Base-by-base conservation (phyloP, 1,140 invertebrate species). In the Anoplophora glabripennis region DNA sequence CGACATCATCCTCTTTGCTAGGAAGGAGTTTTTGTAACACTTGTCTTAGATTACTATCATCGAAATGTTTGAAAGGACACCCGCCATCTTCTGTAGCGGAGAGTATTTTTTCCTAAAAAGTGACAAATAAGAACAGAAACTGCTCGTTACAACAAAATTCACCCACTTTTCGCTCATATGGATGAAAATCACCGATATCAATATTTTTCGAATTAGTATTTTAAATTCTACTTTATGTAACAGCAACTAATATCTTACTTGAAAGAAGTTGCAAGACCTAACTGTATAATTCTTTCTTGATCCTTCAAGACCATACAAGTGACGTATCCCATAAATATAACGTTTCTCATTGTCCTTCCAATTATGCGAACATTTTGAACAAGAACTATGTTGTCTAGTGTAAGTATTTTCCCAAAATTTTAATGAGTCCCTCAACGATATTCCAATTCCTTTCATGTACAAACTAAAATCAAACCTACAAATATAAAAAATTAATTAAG, bases 241-340 rank as follows among this genome's bases (percentile, higher is more conserved):
- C n/a, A n/a, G n/a, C n/a, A n/a, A n/a, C n/a, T n/a, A 48, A 57
- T 38, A 36, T n/a, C 18, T 54, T 42, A 66, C 64, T 44, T 66
- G 57, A 18, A 63, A 35, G 57, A 54, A 42, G 12, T 33, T 17
- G 53, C 64, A 66, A 36, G 61, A 57, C 37, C 53, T 53, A 8
- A 80, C 81, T 37, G 71, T 74, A 57, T 89, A 89, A 69, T 80
- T 81, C 66, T 77, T 84, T 57, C 78, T 75, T 5, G 78, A 74
- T n/a, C 88, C 87, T 77, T 88, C 86, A 37, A 88, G 75, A 1
- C 87, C 87, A 77, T 88, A 89, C 69, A 88, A 75, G 71, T 89
- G 88, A 56, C 84, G 77, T 56, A 89, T 87, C 51, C 85, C 85
- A 74, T 89, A 89, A 4, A 83, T 68, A 74, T 84, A 88, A 68